Evolutionary conservation across 2,797 vertebrate species (phyloP).

Genomic region (Florisuga fusca): DNA sequence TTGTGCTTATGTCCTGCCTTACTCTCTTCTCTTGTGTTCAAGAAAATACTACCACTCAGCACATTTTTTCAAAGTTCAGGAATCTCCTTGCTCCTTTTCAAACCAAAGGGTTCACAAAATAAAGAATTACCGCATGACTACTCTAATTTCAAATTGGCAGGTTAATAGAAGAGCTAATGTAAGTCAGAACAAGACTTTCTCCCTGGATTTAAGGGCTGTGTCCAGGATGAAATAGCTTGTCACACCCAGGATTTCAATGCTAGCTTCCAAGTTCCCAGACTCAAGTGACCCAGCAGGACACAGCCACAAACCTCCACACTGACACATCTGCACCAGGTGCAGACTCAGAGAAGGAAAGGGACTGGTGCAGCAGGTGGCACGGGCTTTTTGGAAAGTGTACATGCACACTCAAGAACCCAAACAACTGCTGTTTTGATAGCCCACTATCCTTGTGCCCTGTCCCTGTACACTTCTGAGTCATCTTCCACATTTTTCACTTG

Average conservation of each 20-base stretch:
- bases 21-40: not conserved
- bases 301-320: not conserved
- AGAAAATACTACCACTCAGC: not conserved
- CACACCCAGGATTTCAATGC: not conserved
- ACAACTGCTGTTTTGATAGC: not conserved
- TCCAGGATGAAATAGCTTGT: constrained; percentile 5
- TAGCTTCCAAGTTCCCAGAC: not conserved
- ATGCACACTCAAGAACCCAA: rapidly evolving
- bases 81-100: constrained; percentile 13
- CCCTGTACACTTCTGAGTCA: not conserved
- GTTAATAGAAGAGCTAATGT: not conserved
- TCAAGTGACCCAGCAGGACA: not conserved
- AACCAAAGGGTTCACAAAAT: not conserved
- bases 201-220: not conserved
- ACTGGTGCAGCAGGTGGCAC: rapidly evolving
- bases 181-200: not conserved
- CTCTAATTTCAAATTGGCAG: not conserved
- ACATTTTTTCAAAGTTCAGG: not conserved
- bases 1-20: not conserved
- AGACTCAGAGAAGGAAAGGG: not conserved
- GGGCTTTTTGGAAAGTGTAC: not conserved
- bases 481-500: not conserved
- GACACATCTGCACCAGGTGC: not conserved
- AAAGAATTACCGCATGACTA: not conserved
- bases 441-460: too few relatives aligned